phyloP scores from a whole-genome alignment of 2,888 invertebrate species.

The Lasioglossum oenotherae region DNA sequence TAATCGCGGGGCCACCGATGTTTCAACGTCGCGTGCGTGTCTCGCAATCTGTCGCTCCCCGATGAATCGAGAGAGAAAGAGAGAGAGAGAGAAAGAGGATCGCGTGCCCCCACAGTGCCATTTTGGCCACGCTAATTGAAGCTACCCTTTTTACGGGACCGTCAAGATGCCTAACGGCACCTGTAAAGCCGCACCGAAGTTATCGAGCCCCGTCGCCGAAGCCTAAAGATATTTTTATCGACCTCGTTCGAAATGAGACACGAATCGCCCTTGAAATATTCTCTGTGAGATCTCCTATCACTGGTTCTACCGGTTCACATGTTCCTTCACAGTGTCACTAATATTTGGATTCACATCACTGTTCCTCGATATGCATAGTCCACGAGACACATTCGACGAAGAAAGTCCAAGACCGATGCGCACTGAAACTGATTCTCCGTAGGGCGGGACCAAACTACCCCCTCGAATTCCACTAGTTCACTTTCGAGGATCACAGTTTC shows the following conservation, averaged over 20 bases:
- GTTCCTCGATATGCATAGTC: neutral
- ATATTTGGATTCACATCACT: neutral
- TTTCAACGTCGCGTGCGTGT: slow-evolving; percentile 17
- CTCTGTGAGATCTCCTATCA: neutral
- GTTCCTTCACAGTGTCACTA: neutral
- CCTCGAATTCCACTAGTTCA: neutral
- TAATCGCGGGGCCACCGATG: slow-evolving; percentile 5
- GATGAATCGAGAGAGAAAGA: neutral
- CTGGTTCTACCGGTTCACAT: neutral
- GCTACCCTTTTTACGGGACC: neutral
- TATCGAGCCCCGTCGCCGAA: neutral
- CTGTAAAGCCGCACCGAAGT: neutral
- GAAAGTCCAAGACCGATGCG: neutral
- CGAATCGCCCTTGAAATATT: neutral
- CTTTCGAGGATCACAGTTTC: neutral
- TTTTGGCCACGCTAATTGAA: slow-evolving; percentile 9
- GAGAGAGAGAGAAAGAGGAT: neutral
- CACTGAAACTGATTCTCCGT: neutral
- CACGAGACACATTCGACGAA: neutral
- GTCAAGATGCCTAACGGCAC: neutral
- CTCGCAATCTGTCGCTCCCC: slow-evolving; percentile 29
- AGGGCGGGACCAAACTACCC: neutral
- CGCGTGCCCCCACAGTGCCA: neutral
- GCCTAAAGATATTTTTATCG: neutral
- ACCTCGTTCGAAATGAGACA: neutral